phyloP scores from a whole-genome alignment of 1,140 invertebrate genomes.

The Antheraea mylitta region DNA sequence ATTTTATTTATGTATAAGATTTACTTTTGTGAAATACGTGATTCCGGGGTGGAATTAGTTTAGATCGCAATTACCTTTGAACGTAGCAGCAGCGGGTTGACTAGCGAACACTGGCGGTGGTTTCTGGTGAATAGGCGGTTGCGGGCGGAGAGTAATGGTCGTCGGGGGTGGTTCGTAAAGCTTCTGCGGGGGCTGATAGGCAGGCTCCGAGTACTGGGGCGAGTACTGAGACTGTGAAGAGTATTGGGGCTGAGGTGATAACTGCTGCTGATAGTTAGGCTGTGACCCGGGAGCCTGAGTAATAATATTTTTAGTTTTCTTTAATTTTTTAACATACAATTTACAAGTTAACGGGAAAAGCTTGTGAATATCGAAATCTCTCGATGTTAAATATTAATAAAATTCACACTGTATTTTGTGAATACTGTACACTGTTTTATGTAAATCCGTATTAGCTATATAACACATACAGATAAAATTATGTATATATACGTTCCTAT shows the following conservation, averaged over 20 bases:
- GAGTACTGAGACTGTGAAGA: constrained; percentile 56
- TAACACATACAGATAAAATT: background rate
- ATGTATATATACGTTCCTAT: background rate
- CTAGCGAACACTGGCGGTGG: constrained; percentile 82
- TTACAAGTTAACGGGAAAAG: background rate
- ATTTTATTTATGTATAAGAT: too few relatives aligned
- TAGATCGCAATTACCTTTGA: constrained; percentile 75
- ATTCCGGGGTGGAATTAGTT: too few relatives aligned
- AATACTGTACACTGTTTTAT: background rate
- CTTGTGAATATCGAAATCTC: background rate
- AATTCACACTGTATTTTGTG: background rate
- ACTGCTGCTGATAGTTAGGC: constrained; percentile 42
- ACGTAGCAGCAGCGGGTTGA: constrained; percentile 84
- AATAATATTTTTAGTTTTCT: constrained; percentile 1
- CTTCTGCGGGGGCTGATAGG: constrained; percentile 57
- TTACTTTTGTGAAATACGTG: too few relatives aligned
- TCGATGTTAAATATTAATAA: background rate
- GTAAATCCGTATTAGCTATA: constrained; percentile 3
- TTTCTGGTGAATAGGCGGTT: constrained; percentile 86
- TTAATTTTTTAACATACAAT: background rate
- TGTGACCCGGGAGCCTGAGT: constrained; percentile 39
- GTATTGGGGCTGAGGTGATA: constrained; percentile 45
- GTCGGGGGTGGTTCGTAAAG: constrained; percentile 81
- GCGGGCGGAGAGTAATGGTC: constrained; percentile 84
- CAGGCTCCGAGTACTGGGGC: constrained; percentile 40